These are phyloP conservation scores for Arvicola amphibius DNA, from an alignment of 2,797 vertebrate genomes.

Conservation along the genomic window DNA sequence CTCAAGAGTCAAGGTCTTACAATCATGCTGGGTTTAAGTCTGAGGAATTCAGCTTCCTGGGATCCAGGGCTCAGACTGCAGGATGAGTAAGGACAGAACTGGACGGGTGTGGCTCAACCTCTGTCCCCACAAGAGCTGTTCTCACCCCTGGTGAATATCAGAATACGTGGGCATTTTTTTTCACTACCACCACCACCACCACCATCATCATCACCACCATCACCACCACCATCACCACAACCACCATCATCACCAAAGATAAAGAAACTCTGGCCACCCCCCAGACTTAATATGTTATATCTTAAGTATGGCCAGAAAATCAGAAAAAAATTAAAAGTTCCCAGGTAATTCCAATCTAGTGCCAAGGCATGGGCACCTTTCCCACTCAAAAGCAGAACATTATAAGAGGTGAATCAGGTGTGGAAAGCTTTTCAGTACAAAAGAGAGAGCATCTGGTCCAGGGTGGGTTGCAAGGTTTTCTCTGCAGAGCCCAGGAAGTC, in stretches of 20 bases:
- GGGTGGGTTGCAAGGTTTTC: no score
- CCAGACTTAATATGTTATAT: slow-evolving; percentile 30
- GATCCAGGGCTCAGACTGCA: not conserved
- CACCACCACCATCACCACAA: not conserved
- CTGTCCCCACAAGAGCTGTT: not conserved
- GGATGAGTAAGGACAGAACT: slow-evolving; percentile 43
- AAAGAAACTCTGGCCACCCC: not conserved
- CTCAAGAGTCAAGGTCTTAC: not conserved
- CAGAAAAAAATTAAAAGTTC: not conserved
- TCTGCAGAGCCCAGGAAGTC: rapidly evolving
- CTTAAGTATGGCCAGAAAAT: not conserved
- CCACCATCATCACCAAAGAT: not conserved
- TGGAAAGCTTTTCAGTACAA: not conserved
- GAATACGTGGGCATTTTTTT: not conserved
- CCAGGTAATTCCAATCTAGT: slow-evolving; percentile 12
- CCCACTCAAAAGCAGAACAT: not conserved
- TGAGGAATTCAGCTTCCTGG: not conserved
- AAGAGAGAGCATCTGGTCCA: not conserved
- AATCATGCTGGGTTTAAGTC: not conserved
- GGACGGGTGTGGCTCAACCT: not conserved
- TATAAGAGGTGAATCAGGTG: not conserved
- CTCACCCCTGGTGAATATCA: not conserved
- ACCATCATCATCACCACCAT: not conserved
- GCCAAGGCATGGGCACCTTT: not conserved
- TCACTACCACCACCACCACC: not conserved